Conservation (phyloP, 2,113 vertebrate species). For the Beaufortia kweichowensis region DNA sequence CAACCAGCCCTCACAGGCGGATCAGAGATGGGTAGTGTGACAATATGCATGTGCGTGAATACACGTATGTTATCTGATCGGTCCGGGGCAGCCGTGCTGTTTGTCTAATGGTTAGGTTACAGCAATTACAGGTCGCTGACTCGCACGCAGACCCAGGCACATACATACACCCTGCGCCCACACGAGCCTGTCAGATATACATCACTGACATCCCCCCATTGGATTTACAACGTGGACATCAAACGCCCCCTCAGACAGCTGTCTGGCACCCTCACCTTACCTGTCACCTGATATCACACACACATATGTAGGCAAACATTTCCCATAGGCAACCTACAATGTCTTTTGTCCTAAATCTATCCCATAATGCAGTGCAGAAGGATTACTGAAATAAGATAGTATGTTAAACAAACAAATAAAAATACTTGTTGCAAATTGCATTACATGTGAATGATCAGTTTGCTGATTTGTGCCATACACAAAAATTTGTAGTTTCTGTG, state of each 20-base stretch:
- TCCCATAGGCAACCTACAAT: background rate
- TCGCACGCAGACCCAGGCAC: constrained; percentile 33
- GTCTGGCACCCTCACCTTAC: constrained; percentile 47
- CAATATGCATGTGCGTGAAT: constrained; percentile 11
- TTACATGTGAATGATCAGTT: too few relatives aligned
- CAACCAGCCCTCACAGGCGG: constrained; percentile 19
- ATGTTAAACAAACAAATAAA: too few relatives aligned
- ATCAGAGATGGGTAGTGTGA: constrained; percentile 26
- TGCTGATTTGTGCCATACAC: too few relatives aligned
- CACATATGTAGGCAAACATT: background rate
- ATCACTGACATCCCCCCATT: constrained; percentile 45
- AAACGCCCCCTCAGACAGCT: constrained; percentile 42
- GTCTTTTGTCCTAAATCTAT: too few relatives aligned
- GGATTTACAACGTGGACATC: constrained; percentile 53
- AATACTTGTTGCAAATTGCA: too few relatives aligned
- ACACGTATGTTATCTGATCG: constrained; percentile 46
- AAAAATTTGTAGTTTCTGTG: too few relatives aligned
- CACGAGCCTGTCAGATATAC: constrained; percentile 51
- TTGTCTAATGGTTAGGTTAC: constrained; percentile 56
- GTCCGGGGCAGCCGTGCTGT: constrained; percentile 43
- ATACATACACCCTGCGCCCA: constrained; percentile 30
- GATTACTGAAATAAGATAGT: too few relatives aligned
- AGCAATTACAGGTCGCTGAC: constrained; percentile 53
- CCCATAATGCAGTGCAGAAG: too few relatives aligned
- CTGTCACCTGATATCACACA: constrained; percentile 46